Evolutionary conservation across 1,140 invertebrate genomes (phyloP).

Genomic region (Drosophila neocordata): DNA sequence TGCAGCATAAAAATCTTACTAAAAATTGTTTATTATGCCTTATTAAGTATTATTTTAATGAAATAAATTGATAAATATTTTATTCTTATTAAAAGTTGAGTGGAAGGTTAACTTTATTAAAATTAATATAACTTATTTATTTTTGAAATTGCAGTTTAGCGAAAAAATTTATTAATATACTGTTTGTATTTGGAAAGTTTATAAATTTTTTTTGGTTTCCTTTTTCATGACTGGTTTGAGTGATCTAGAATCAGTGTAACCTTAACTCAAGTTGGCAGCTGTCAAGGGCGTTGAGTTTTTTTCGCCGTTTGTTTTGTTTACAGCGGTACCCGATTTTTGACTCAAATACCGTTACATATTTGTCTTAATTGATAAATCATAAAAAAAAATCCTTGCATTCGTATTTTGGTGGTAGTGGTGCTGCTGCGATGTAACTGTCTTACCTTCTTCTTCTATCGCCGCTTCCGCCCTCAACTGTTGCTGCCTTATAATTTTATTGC

Average conservation of each 20-base stretch:
- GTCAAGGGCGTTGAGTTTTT: slow-evolving; percentile 68
- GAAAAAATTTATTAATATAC: no score
- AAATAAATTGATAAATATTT: no score
- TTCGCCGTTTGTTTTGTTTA: slow-evolving; percentile 3
- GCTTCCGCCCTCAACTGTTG: slow-evolving; percentile 51
- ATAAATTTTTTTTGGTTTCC: neutral
- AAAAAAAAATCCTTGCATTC: neutral
- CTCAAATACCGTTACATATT: slow-evolving; percentile 32
- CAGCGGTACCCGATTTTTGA: neutral
- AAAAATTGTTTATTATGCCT: neutral
- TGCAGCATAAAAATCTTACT: neutral
- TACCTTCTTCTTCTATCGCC: slow-evolving; percentile 58
- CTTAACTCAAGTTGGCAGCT: slow-evolving; percentile 38
- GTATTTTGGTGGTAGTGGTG: neutral
- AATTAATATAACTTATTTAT: no score
- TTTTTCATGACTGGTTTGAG: neutral
- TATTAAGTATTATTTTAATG: no score
- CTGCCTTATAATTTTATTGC: slow-evolving; percentile 43
- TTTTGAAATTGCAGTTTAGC: no score
- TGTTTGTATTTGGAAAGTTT: no score
- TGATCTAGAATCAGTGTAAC: neutral
- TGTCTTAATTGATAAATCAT: slow-evolving; percentile 13
- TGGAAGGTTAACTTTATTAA: no score
- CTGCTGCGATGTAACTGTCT: neutral
- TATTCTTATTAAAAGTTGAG: no score